Base-by-base conservation (phyloP, 1,140 invertebrate species). In the Leptopilina clavipes region DNA sequence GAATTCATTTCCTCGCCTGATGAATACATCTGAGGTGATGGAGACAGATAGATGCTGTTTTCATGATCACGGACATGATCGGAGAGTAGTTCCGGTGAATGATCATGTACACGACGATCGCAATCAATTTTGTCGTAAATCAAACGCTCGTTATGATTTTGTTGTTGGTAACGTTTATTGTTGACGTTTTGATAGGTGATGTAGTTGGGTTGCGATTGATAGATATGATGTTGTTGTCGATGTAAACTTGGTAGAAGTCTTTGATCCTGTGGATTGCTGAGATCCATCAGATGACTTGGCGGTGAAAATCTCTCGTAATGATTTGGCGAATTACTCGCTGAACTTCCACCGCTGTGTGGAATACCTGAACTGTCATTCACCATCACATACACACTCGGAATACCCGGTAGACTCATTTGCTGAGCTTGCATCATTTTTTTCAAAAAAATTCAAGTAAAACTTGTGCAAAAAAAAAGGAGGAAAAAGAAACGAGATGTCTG, bases 261-360 rank as follows among this genome's bases (percentile, higher is more conserved):
- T 10, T 84, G 81, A 9, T 87, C 82, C 8, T 52, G 77, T 1
- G 74, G 84, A 22, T 75, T 81, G 40, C 86, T 89, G 0, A 89
- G 76, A 37, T 90, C 89, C 75, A 89, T 85, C 37, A 89, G 73
- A 48, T 87, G 87, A 6, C 77, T 84, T 6, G 85, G 78, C 0
- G 88, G 85, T 0, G 86, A 83, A 72, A 85, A 86, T 14, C 85
- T 77, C 7, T 81, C 84, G 72, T 88, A 87, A 14, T 82, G 79
- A 8, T 86, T 73, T 0, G 88, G 86, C 0, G 88, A 88, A 19
- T 87, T 87, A 11, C 86, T 86, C 0, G 85, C 82, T 0, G 87
- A 88, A 56, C 87, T 88, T 10, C 81, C 85, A 0, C 82, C 85
- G 19, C 85, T 89, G 31, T 87, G 83, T 0, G 84, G 85, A 10